Conservation (phyloP, 2,797 vertebrate species). For the Rhinichthys osculus region DNA sequence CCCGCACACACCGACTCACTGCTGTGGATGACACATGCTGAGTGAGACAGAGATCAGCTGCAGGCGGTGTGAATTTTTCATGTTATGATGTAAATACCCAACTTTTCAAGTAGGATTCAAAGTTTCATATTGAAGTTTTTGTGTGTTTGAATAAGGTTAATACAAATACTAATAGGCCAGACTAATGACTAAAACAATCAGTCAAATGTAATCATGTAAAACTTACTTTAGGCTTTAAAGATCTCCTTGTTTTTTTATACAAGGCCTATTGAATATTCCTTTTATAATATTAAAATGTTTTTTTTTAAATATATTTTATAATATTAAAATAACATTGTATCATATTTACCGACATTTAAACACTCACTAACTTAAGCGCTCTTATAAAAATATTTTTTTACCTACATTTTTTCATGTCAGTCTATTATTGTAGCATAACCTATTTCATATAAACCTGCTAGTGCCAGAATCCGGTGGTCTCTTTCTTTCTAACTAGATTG, state of each 20-base stretch:
- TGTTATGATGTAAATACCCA: constrained; percentile 10
- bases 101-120: constrained; percentile 6
- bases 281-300: not conserved
- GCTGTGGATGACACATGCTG: constrained; percentile 38
- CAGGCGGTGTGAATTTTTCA: constrained; percentile 14
- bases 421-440: not conserved
- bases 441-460: not conserved
- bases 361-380: too few relatives aligned
- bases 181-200: not conserved
- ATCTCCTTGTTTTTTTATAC: not conserved
- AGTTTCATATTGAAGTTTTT: not conserved
- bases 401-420: too few relatives aligned
- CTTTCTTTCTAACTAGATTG: not conserved
- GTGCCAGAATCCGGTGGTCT: not conserved
- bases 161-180: not conserved
- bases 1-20: constrained; percentile 33
- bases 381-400: too few relatives aligned
- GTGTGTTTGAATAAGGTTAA: not conserved
- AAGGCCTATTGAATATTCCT: not conserved
- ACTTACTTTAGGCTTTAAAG: not conserved
- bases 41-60: constrained; percentile 23
- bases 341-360: not conserved
- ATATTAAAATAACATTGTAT: too few relatives aligned
- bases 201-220: not conserved
- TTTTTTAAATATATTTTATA: too few relatives aligned